Evolutionary conservation across 2,113 vertebrate species (phyloP).

Genomic region (Stigmatopora argus): DNA sequence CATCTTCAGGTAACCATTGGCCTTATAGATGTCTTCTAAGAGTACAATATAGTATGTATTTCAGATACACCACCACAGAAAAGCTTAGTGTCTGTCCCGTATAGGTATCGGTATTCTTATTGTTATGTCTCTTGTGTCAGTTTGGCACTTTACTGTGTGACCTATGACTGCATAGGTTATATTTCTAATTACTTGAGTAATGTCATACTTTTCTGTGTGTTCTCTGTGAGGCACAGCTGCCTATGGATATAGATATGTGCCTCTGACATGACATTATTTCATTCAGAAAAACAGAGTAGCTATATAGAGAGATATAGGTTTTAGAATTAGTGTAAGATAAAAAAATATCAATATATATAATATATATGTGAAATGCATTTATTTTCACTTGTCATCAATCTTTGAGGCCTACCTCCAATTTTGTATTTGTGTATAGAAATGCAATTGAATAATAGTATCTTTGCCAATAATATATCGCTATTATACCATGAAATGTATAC

Average conservation of each 20-base stretch:
- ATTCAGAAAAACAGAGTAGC: slow-evolving; percentile 71
- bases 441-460: slow-evolving; percentile 97
- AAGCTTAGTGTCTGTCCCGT: slow-evolving; percentile 74
- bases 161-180: slow-evolving; percentile 88
- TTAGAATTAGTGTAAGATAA: slow-evolving; percentile 73
- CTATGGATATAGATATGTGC: slow-evolving; percentile 95
- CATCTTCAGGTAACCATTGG: slow-evolving; percentile 94
- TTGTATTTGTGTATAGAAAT: slow-evolving; percentile 99
- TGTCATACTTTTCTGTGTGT: slow-evolving; percentile 86
- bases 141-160: slow-evolving; percentile 88
- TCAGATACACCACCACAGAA: slow-evolving; percentile 67
- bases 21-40: slow-evolving; percentile 87
- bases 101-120: slow-evolving; percentile 68
- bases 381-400: slow-evolving; percentile 81
- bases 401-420: slow-evolving; percentile 99
- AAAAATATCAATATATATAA: slow-evolving; percentile 60
- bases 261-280: slow-evolving; percentile 78
- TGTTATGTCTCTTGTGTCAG: slow-evolving; percentile 78
- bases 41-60: slow-evolving; percentile 74
- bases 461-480: slow-evolving; percentile 92
- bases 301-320: slow-evolving; percentile 66
- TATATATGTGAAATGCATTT: slow-evolving; percentile 79
- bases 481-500: slow-evolving; percentile 89
- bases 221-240: slow-evolving; percentile 84
- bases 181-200: slow-evolving; percentile 94